A percentile compares a stretch with the other conserved stretches of the same genome.
phyloP scores from a whole-genome alignment of 2,888 invertebrate species.

The Euproctis similis region DNA sequence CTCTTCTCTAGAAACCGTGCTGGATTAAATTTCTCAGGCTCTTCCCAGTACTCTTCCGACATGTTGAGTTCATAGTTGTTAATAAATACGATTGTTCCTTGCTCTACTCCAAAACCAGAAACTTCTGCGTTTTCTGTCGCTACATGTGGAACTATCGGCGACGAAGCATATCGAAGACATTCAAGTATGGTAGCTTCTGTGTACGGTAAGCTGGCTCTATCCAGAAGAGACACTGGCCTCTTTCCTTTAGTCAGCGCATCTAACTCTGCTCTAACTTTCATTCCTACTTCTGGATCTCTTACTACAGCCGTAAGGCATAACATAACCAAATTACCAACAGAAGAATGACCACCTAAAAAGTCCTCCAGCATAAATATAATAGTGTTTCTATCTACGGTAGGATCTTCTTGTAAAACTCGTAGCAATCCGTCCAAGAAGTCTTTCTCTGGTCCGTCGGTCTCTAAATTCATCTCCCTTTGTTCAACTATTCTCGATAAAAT shows the following conservation, averaged over 20 bases:
- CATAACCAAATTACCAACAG: constrained; percentile 90
- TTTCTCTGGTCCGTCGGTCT: constrained; percentile 77
- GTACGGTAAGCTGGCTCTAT: constrained; percentile 82
- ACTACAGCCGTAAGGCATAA: constrained; percentile 82
- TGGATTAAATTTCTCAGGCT: constrained; percentile 83
- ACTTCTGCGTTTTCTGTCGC: constrained; percentile 85
- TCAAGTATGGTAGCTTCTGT: constrained; percentile 89
- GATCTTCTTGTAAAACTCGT: constrained; percentile 79
- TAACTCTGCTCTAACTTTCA: constrained; percentile 81
- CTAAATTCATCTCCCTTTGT: constrained; percentile 71
- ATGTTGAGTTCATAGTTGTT: constrained; percentile 89
- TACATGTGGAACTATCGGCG: constrained; percentile 93
- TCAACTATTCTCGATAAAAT: constrained; percentile 83
- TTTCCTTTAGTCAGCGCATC: constrained; percentile 75
- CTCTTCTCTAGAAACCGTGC: constrained; percentile 80
- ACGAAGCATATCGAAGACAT: constrained; percentile 85
- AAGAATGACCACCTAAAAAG: constrained; percentile 91
- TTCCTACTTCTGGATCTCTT: constrained; percentile 78
- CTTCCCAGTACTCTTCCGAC: constrained; percentile 82
- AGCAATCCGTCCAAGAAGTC: constrained; percentile 89
- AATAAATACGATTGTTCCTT: constrained; percentile 87
- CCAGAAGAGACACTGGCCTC: constrained; percentile 77
- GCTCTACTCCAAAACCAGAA: constrained; percentile 81
- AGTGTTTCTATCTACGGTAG: constrained; percentile 82
- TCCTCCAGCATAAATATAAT: constrained; percentile 90